Evolutionary conservation across 2,113 vertebrate species (phyloP).

Genomic region (Apodemus sylvaticus): DNA sequence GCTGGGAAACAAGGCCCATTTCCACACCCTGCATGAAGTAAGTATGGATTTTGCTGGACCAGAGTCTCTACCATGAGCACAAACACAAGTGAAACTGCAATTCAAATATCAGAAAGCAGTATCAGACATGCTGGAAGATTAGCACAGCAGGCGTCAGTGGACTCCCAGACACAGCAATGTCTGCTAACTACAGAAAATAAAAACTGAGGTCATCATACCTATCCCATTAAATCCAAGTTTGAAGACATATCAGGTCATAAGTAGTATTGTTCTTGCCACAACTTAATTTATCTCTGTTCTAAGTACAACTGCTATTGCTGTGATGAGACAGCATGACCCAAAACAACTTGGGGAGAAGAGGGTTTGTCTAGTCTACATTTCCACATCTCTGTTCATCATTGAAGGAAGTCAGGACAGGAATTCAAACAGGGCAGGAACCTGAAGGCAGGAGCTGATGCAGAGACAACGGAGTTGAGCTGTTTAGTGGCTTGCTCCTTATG

Average conservation of each 20-base stretch:
- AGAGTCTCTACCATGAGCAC: neutral
- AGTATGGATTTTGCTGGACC: fast-evolving
- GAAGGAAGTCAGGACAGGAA: neutral
- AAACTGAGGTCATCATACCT: neutral
- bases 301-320: neutral
- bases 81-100: neutral
- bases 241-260: neutral
- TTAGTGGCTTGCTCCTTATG: neutral
- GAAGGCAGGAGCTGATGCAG: neutral
- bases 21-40: neutral
- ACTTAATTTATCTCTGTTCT: neutral
- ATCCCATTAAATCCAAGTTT: neutral
- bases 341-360: too few species aligned
- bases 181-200: neutral
- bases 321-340: neutral
- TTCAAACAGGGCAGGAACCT: neutral
- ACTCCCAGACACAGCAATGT: too few species aligned
- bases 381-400: neutral
- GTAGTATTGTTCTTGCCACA: neutral
- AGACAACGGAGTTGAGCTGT: neutral
- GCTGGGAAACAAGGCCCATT: neutral
- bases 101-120: neutral
- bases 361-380: neutral
- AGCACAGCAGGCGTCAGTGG: neutral
- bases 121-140: neutral